phyloP scores from a whole-genome alignment of 2,113 vertebrate species.

The Ictidomys tridecemlineatus region DNA sequence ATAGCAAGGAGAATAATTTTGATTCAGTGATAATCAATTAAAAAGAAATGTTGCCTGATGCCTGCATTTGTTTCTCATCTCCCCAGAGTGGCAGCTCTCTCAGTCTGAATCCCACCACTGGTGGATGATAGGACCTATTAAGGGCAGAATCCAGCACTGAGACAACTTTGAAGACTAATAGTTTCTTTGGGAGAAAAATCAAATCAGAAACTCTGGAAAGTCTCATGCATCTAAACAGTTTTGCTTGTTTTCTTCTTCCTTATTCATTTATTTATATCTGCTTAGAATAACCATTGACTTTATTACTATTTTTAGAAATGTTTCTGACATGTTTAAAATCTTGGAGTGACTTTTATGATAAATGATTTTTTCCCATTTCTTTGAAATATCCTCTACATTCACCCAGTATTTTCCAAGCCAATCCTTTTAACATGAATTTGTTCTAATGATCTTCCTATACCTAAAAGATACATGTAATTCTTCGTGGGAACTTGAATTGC shows the following conservation, averaged over 20 bases:
- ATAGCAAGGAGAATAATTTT: background rate
- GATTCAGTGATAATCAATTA: background rate
- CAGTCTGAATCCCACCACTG: background rate
- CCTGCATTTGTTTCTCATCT: background rate
- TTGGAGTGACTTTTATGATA: background rate
- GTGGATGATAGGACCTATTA: rapidly evolving
- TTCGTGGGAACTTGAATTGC: constrained; percentile 56
- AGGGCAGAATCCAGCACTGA: background rate
- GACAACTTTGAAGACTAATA: background rate
- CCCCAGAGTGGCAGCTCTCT: background rate
- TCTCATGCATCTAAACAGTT: background rate
- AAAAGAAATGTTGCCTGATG: background rate
- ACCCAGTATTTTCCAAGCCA: background rate
- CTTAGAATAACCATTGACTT: background rate
- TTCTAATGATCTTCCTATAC: background rate
- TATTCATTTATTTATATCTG: background rate
- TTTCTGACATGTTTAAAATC: background rate
- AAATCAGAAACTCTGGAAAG: background rate
- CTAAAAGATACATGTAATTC: background rate
- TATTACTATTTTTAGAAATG: background rate
- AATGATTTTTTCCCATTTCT: background rate
- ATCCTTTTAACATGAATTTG: background rate
- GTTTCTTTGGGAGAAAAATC: background rate
- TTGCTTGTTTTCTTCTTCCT: background rate
- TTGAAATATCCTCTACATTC: background rate